Evolutionary conservation across 92 coral and sea anemone species (phyloP), one percentile per base, ranked within the genome.

Genomic region (Meandrina meandrites): DNA sequence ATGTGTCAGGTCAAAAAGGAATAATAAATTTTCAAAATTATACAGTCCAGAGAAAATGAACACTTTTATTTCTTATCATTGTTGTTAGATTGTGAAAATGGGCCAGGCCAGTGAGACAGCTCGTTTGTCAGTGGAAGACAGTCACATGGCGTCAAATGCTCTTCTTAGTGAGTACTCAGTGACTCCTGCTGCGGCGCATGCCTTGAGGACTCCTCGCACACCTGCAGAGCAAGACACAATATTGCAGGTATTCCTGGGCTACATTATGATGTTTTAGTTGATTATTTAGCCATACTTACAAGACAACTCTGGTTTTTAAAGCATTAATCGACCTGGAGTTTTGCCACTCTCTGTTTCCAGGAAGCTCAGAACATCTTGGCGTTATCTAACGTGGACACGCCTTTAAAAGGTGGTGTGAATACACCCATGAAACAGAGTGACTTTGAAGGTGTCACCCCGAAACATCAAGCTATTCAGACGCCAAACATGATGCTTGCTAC

Each of bases 101-200:
- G 99, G 99, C 32, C 92, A 93, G 81, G 99, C 99, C 3, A 97
- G 99, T 84, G 99, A 97, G 86, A 86, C 92, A n/a, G 99, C 99
- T 37, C 93, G 98, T 11, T 95, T 96, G 11, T 81, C 96, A 57
- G 99, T 97, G 54, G 99, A 97, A 86, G 98, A 97, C 84, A 95
- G 93, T 71, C 80, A 89, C 67, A 80, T 81, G 32, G 95, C 98
- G 16, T 97, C 99, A 16, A 94, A 90, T 89, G 98, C 98, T 15
- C 92, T 97, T 24, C 92, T 97, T 14, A 90, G 94, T 80, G 99
- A 97, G 74, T 97, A 97, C 62, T 93, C 98, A 45, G 94, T 97
- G 13, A 97, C 99, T 8, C 99, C 99, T 24, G 92, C 98, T 3
- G 90, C 87, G 24, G 93, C 92, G 5, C 93, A 93, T 18, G 92